phyloP scores from a whole-genome alignment of 2,113 vertebrate genomes.

The Gadus macrocephalus region DNA sequence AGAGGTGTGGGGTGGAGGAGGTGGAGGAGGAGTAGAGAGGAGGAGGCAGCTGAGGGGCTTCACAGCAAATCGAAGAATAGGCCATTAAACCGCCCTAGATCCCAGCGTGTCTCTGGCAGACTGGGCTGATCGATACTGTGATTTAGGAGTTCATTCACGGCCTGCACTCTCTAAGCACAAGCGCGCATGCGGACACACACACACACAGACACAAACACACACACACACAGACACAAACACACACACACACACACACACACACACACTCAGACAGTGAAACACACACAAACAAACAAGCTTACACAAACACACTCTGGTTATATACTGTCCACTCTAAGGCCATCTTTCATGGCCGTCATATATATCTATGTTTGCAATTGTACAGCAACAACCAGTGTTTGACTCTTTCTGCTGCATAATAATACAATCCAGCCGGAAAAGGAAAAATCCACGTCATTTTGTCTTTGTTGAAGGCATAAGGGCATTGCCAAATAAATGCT shows the following conservation, averaged over 20 bases:
- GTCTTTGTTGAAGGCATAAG: conserved; percentile 5
- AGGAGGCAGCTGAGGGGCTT: conserved; percentile 37
- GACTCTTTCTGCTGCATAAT: conserved; percentile 19
- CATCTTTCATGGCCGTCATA: conserved; percentile 42
- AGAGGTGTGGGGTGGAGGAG: neutral
- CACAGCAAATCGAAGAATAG: conserved; percentile 45
- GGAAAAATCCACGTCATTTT: neutral
- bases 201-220: conserved; percentile 21
- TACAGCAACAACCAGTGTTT: conserved; percentile 31
- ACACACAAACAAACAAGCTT: conserved; percentile 7
- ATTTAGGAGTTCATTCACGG: conserved; percentile 65
- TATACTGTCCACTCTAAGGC: conserved; percentile 27
- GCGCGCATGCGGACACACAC: conserved; percentile 16
- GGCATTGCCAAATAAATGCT: conserved; percentile 14
- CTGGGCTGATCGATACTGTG: conserved; percentile 63
- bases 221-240: conserved; percentile 29
- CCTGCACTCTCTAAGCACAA: conserved; percentile 35
- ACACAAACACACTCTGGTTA: conserved; percentile 21
- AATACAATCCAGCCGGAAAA: conserved; percentile 18
- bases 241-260: conserved; percentile 16
- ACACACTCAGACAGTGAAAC: neutral
- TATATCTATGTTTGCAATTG: conserved; percentile 33
- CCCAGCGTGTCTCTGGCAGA: conserved; percentile 41
- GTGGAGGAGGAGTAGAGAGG: conserved; percentile 17
- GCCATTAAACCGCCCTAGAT: conserved; percentile 58